Evolutionary conservation across 2,797 vertebrate genomes (phyloP), one percentile per base, ranked within the genome.

Genomic region (Bufotes viridis): DNA sequence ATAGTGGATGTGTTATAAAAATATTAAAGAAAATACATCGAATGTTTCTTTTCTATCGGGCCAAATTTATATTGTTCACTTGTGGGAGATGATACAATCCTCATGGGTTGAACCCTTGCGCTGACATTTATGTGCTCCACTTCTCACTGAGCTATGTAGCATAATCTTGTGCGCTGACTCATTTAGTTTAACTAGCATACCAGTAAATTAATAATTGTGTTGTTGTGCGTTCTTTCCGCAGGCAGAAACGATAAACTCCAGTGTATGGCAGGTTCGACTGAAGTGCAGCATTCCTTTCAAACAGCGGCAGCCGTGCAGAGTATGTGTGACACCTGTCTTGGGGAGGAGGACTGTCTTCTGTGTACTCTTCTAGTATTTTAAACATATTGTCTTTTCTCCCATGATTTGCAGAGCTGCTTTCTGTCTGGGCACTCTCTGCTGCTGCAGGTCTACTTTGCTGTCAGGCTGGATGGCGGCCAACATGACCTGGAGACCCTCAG

Each of bases 201-300:
- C 15, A 13, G 10, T 80, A 61, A 49, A 63, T 65, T n/a, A 63
- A 49, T 81, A 34, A 65, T 18, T 7, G n/a, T 65, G 11, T n/a
- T 74, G n/a, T 51, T 63, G 60, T 63, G 10, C 17, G 7, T 53
- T 78, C 2, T 61, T 63, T 53, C 78, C 92, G 91, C 90, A 99
- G 98, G 97, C 96, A 95, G 97, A 97, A 96, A 93, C 96, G 86
- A 95, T 92, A 85, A 99, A 99, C 94, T 94, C 96, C 91, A 99
- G 97, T 86, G 96, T 97, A 69, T 94, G 99, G 93, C 96, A 93
- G 92, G 95, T 99, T 78, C 95, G 96, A 81, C 95, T 99, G 92
- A 97, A 98, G 93, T 97, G 96, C 96, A 97, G 94, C 95, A 94
- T 98, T 91, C 96, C 96, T 87, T 96, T 96, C 87, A 94, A 93